A percentile compares a stretch with the other conserved stretches of the same genome.
Evolutionary conservation across 2,888 invertebrate species (phyloP).

Genomic region (Trissolcus japonicus): DNA sequence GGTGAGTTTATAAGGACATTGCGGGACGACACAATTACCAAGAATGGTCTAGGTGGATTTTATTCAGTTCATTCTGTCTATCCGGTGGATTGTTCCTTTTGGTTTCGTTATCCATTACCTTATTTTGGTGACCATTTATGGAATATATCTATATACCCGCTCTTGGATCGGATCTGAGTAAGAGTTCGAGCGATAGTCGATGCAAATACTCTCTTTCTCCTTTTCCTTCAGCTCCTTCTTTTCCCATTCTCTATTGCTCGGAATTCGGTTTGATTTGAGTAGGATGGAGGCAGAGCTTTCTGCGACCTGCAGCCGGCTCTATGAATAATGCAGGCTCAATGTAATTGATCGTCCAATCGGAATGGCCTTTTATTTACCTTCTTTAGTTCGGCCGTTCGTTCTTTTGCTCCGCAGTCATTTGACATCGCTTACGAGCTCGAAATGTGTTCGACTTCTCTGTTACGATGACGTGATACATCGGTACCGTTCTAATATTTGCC

Average conservation of each 20-base stretch:
- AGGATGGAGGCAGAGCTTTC: conserved; percentile 69
- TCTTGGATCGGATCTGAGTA: conserved; percentile 64
- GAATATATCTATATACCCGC: conserved; percentile 50
- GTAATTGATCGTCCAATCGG: conserved; percentile 76
- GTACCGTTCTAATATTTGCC: conserved; percentile 48
- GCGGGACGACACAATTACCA: conserved; percentile 32
- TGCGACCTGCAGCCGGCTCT: conserved; percentile 72
- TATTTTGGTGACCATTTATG: conserved; percentile 56
- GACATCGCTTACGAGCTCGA: conserved; percentile 71
- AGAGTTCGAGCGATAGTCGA: conserved; percentile 70
- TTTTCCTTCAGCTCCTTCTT: conserved; percentile 58
- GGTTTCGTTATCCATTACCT: conserved; percentile 45
- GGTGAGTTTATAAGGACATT: conserved; percentile 1
- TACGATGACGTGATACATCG: conserved; percentile 60
- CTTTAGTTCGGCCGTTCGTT: conserved; percentile 70
- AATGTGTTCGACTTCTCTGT: conserved; percentile 65
- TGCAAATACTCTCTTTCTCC: conserved; percentile 69
- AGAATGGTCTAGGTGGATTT: conserved; percentile 27
- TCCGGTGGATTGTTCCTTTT: conserved; percentile 22
- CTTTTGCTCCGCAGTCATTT: conserved; percentile 71
- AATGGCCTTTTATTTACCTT: conserved; percentile 76
- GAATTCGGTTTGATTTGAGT: conserved; percentile 67
- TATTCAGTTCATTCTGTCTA: conserved; percentile 20
- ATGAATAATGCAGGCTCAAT: conserved; percentile 75
- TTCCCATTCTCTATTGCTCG: conserved; percentile 53